Evolutionary conservation across 1,140 invertebrate species (phyloP), one percentile per base, ranked within the genome.

Genomic region (Drosophila kikkawai): DNA sequence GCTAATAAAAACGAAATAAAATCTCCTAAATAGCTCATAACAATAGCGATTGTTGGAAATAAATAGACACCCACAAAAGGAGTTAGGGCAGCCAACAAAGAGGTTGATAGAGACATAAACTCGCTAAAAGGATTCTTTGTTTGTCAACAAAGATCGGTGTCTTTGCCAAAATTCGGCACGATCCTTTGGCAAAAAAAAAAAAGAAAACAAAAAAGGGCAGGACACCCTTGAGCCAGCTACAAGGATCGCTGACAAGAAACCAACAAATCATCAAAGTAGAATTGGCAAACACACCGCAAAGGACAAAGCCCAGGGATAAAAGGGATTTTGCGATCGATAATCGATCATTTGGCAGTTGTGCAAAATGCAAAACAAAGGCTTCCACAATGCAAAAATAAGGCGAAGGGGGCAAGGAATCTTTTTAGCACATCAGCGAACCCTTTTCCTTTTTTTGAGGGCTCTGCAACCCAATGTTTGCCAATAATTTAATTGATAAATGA

Each of bases 401-500:
- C 13, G 22, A 47, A 60, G 22, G 58, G 22, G 22, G 19, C 9
- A 32, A 32, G 15, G 12, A 44, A 71, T 61, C 42, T 77, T 65
- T 76, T 57, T 66, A 61, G 67, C 48, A 70, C 37, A 70, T 34
- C 19, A 4, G 12, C 39, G 39, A 70, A 70, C 63, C 67, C 63
- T 70, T 61, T 34, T 8, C 37, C 12, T 4, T 22, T 32, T 7
- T 3, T 26, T 26, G 76, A 84, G 68, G 80, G 81, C 80, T 44
- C 74, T 69, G 39, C 67, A 8, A 80, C 84, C 55, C 90, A 91
- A 91, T 91, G 90, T 91, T 91, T 91, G 90, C 90, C 90, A 91
- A 91, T 91, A 92, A 86, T 91, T 83, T 91, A 91, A 91, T 91
- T 91, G 90, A 91, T 91, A 91, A 91, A 91, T 91, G 90, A 91